These are phyloP conservation scores for Alosa sapidissima DNA, from an alignment of 2,797 vertebrate species.

Conservation along the genomic window DNA sequence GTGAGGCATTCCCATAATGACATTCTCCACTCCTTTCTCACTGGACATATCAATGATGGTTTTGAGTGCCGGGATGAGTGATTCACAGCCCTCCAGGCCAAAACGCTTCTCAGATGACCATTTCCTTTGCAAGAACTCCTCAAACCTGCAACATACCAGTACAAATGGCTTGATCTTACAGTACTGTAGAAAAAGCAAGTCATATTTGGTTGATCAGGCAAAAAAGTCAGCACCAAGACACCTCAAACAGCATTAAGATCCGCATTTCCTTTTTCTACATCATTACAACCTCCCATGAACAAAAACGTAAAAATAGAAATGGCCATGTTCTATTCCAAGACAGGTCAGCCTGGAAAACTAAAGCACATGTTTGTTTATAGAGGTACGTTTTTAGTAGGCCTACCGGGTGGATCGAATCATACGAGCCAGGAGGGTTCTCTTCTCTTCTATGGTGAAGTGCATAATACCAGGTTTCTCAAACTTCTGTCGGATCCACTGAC, in stretches of 20 bases:
- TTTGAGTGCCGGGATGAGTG: slow-evolving; percentile 86
- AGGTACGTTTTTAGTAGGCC: neutral
- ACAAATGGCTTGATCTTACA: neutral
- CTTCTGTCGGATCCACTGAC: slow-evolving; percentile 88
- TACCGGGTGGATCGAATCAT: slow-evolving; percentile 87
- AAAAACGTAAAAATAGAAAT: neutral
- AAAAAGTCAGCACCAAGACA: neutral
- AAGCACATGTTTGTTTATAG: neutral
- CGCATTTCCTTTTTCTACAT: too few species aligned
- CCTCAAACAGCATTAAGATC: neutral
- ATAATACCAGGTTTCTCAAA: slow-evolving; percentile 85
- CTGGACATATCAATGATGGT: slow-evolving; percentile 89
- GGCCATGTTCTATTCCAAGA: neutral
- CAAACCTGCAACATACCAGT: slow-evolving; percentile 73
- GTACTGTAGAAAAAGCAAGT: too few species aligned
- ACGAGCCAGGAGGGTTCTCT: slow-evolving; percentile 82
- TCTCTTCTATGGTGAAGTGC: slow-evolving; percentile 86
- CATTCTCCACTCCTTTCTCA: slow-evolving; percentile 81
- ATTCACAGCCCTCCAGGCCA: slow-evolving; percentile 86
- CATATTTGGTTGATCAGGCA: too few species aligned
- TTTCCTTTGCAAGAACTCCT: slow-evolving; percentile 87
- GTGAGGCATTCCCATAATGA: slow-evolving; percentile 91
- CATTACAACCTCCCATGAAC: too few species aligned
- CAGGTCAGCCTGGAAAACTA: neutral
- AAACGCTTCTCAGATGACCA: slow-evolving; percentile 91